These are phyloP conservation scores for Bos taurus DNA, from an alignment of 2,113 vertebrate species.

Conservation along the genomic window ARS-UCD2.0 NC_037329.1:27915501-27916000, in stretches of 20 bases:
- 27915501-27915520: neutral
- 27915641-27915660: conserved; percentile 7
- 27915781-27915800: neutral
- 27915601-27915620: neutral
- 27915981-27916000: neutral
- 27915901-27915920: neutral
- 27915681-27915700: neutral
- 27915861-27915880: conserved; percentile 18
- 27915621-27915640: neutral
- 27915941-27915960: neutral
- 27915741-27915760: neutral
- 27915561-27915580: neutral
- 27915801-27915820: neutral
- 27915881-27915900: neutral
- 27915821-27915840: conserved; percentile 52
- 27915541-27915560: neutral
- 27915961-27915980: neutral
- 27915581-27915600: conserved; percentile 2
- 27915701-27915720: neutral
- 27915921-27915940: neutral
- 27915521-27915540: neutral
- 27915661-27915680: conserved; percentile 15
- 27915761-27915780: conserved; percentile 3
- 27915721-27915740: neutral
- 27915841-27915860: conserved; percentile 26